Evolutionary conservation across 1,140 invertebrate genomes (phyloP), one percentile per base, ranked within the genome.

Genomic region (Sminthurides bifidus): DNA sequence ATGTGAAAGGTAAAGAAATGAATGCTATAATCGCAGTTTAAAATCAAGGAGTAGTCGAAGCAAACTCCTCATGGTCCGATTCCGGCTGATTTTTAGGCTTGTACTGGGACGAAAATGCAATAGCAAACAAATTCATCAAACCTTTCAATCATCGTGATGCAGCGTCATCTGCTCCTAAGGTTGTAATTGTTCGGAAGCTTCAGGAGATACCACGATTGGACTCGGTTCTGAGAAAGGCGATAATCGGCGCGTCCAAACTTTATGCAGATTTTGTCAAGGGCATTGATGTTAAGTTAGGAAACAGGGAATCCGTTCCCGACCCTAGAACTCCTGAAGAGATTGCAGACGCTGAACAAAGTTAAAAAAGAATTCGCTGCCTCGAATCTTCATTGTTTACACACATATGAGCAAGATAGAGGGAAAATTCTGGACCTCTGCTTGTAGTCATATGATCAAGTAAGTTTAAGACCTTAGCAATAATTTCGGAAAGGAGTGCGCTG

Each of bases 161-260:
- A 3, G 21, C 40, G 3, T 37, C 29, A 14, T 45, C 46, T 15
- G 5, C 27, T 1, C 35, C 44, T 27, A 52, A 54, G 23, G 27
- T 54, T 21, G 29, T 60, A 27, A 44, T 60, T 29, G 58, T 60
- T 1, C 12, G 54, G 10, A 49, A 21, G 19, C 37, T 60, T 29
- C 5, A 52, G n/a, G 58, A 60, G 37, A 55, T 60, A 12, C 58
- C 58, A 2, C 26, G 35, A 52, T 31, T 60, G 1, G 50, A 60
- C 27, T 53, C 56, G 14, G 35, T 38, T 4, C 30, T 56, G 17
- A 53, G 56, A 46, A 19, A 19, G 6, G 29, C 43, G 2, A 23
- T 60, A 1, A 49, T 56, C 2, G 3, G 41, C n/a, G 58, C 58
- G 5, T 55, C 53, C 12, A 41, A 19, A 12, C 46, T 35, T 12